Evolutionary conservation across 2,113 vertebrate species (phyloP), one percentile per base, ranked within the genome.

Genomic region (Prunella himalayana): DNA sequence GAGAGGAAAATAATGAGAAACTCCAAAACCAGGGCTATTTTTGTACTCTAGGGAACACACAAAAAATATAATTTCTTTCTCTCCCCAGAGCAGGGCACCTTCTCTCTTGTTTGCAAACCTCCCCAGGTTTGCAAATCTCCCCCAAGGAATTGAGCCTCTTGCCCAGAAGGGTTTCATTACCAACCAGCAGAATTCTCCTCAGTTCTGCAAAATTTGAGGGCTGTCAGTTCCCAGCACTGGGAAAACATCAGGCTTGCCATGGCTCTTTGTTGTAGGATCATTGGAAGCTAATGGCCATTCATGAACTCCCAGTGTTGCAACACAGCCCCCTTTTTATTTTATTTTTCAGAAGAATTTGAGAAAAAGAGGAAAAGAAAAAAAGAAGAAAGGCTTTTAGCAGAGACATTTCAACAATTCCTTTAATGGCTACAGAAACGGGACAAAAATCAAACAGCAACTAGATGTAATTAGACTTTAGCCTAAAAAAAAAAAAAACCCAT

Each of bases 381-480:
- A 41, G 11, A 73, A 51, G 15, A 47, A 86, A 79, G 51, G 39
- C 51, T 92, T 86, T 84, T 51, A 84, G 69, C 44, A 83, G 79
- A 92, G 91, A 33, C 23, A 12, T 88, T 82, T 84, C 72, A 87
- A 61, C 70, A 61, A 50, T 80, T 79, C 73, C n/a, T 89, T 64
- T 71, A 79, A 51, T 28, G 78, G 57, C 49, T 65, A 4, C 39
- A 85, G 68, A 81, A 92, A 81, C 86, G 78, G 83, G 68, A 86
- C 85, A 24, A 30, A 89, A 95, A 91, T 95, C 93, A 91, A 95
- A 61, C 49, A 85, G 81, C 73, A 87, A 82, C 82, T 82, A 92
- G 86, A 57, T 64, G 77, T 50, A 95, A 95, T 95, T 89, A 87
- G 37, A 75, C 41, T 92, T 94, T 37, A 85, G 73, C 81, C 84